Evolutionary conservation across 2,113 vertebrate genomes (phyloP).

Genomic region (Antennarius striatus): DNA sequence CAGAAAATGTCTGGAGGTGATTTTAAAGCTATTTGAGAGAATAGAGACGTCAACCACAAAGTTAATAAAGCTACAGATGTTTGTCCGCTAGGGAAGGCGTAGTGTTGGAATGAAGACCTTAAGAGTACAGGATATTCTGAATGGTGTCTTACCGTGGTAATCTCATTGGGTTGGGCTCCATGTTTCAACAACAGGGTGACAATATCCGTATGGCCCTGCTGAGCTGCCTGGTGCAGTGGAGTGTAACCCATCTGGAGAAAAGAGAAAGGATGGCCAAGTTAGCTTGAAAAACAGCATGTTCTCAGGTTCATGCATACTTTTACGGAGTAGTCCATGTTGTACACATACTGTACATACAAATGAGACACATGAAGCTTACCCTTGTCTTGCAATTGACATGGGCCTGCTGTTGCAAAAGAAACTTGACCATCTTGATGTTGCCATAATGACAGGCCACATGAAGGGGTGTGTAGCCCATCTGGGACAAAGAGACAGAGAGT

Average conservation of each 20-base stretch:
- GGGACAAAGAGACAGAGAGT: conserved; percentile 32
- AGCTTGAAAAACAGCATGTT: neutral
- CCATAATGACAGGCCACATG: conserved; percentile 97
- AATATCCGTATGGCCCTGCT: conserved; percentile 95
- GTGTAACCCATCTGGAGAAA: conserved; percentile 89
- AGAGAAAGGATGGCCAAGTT: neutral
- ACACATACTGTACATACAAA: no score
- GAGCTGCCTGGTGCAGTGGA: conserved; percentile 93
- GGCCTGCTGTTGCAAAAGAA: conserved; percentile 92
- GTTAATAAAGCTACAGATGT: no score
- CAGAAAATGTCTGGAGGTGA: neutral
- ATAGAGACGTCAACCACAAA: no score
- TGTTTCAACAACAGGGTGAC: conserved; percentile 93
- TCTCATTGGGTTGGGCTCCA: conserved; percentile 91
- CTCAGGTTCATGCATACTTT: neutral
- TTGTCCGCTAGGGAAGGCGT: neutral
- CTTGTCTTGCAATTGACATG: conserved; percentile 95
- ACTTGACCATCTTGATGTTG: conserved; percentile 98
- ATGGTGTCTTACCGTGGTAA: conserved; percentile 84
- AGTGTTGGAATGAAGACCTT: neutral
- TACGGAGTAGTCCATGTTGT: neutral
- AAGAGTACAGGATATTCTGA: neutral
- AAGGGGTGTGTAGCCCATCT: conserved; percentile 97
- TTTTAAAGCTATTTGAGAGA: no score
- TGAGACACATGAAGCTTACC: conserved; percentile 73